A percentile compares a stretch with the other conserved stretches of the same genome.
Evolutionary conservation across 2,797 vertebrate genomes (phyloP).

Genomic region (Sebastiscus tertius): DNA sequence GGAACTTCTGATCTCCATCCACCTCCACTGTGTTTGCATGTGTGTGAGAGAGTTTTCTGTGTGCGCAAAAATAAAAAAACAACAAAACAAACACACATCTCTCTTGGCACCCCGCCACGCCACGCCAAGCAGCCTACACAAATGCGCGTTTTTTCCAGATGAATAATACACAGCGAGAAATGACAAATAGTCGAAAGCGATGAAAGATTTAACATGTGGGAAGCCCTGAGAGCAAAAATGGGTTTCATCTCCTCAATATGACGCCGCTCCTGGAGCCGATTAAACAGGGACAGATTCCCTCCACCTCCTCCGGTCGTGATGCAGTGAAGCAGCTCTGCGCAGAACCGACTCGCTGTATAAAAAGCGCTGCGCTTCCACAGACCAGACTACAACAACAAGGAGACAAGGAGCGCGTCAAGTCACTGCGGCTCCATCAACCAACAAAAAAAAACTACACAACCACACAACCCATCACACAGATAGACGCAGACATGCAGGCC

Average conservation of each 20-base stretch:
- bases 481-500: constrained; percentile 69
- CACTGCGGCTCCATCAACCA: constrained; percentile 29
- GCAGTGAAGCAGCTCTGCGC: constrained; percentile 79
- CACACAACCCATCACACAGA: not conserved
- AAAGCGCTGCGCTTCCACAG: constrained; percentile 79
- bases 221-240: constrained; percentile 59
- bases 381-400: constrained; percentile 74
- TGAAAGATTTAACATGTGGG: constrained; percentile 72
- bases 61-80: constrained; percentile 33
- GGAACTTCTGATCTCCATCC: constrained; percentile 41
- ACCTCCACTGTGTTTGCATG: not conserved
- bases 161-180: constrained; percentile 67
- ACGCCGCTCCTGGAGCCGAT: constrained; percentile 65
- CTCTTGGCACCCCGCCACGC: constrained; percentile 31
- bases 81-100: constrained; percentile 24
- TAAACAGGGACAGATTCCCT: constrained; percentile 80
- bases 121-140: constrained; percentile 31
- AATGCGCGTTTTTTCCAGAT: constrained; percentile 56
- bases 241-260: constrained; percentile 64
- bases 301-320: constrained; percentile 76
- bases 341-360: constrained; percentile 84
- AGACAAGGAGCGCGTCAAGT: constrained; percentile 68
- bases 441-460: not conserved
- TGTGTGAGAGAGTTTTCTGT: not conserved
- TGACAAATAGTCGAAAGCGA: constrained; percentile 64